Evolutionary conservation across 1,140 invertebrate genomes (phyloP), one percentile per base, ranked within the genome.

Genomic region (Brachionus rotundiformis): DNA sequence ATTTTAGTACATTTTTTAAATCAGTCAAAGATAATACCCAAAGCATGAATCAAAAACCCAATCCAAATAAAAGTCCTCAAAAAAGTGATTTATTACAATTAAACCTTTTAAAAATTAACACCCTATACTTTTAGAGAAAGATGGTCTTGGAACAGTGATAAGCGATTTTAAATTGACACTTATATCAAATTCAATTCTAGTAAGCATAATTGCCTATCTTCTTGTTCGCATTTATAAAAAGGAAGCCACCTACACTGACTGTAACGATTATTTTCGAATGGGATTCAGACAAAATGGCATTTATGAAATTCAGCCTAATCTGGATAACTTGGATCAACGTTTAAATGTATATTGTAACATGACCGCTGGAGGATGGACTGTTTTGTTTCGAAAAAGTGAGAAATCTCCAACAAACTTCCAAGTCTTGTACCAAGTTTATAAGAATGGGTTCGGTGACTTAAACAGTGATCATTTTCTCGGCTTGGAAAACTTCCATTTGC

Each of bases 291-390:
- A 79, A 36, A 41, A 79, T 39, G 76, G 76, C 2, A 79, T 79
- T 10, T 79, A 79, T 41, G 44, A 79, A 31, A 79, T 79, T 49
- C 31, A 36, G 33, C 44, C 47, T 23, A 39, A 79, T 41, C 8
- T 7, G 10, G 44, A 59, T n/a, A 31, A 63, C n/a, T 59, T 59
- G 11, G 8, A 7, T 3, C 25, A n/a, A 11, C 13, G 39, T n/a
- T 25, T 77, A 4, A 59, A 79, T 63, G 76, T 79, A 10, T 79
- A 59, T 27, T 79, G 76, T 54, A 63, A 79, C 25, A 79, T 79
- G 76, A 79, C 47, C 10, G 59, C 47, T 23, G 76, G 76, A 0
- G 76, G 76, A 10, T 59, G 47, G 47, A 79, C 76, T 31, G 29
- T 63, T 19, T 39, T 79, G 16, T 59, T 79, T 11, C 44, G 76